Base-by-base conservation (phyloP, 2,113 vertebrate species). In the Centrocercus urophasianus region DNA sequence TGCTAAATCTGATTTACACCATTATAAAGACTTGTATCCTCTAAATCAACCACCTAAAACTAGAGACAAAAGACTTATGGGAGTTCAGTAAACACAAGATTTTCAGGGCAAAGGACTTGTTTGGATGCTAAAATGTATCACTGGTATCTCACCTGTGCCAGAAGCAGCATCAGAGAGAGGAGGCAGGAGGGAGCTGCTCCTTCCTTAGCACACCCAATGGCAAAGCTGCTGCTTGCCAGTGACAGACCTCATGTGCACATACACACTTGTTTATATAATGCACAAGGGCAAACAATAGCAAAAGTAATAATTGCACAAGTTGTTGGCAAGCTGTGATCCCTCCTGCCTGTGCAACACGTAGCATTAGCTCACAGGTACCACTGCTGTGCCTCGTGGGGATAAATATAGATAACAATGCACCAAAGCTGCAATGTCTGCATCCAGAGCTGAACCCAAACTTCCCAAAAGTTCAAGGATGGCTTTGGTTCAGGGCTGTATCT, bases 401-500 rank as follows among this genome's bases (percentile, higher is more conserved):
- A 77, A 74, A 60, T 42, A 18, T 27, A 8, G 76, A 52, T 50
- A 80, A 95, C 94, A 93, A 67, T 50, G 56, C 32, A 30, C 76
- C 89, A 64, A 69, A 71, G 25, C 45, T 24, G 67, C 42, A 79
- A 71, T 59, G 47, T 74, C 61, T 87, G 36, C 45, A 54, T 79
- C 70, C 42, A 74, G 87, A 88, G 72, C 48, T 60, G 64, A 80
- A 80, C 45, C 32, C 59, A 87, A 76, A 83, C 50, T 95, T 77
- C 75, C 36, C 81, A 65, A 42, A 77, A 86, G 86, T 95, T 96
- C 95, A 95, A 83, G 89, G 91, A 87, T 95, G 77, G 65, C 61
- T 95, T 88, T 85, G 21, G 7, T 70, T 86, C 95, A 94, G 73
- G 34, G 34, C 24, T 0, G 1, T 80, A 89, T 85, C 75, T 71